Base-by-base conservation (phyloP, 2,888 invertebrate genomes). In the Alentia gelatinosa region DNA sequence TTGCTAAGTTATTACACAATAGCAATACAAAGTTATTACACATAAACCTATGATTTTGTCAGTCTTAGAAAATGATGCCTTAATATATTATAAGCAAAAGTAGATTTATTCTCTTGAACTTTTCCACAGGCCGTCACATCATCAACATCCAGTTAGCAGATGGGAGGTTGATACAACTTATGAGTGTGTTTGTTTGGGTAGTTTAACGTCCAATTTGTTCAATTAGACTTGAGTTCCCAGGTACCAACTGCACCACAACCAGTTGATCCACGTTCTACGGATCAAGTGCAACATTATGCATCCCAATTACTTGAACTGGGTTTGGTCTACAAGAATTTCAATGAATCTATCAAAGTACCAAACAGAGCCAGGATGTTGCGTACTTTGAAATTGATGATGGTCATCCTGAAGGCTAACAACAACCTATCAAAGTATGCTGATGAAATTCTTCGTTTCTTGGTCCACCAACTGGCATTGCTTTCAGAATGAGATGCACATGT, bases 351-450 rank as follows among this genome's bases (percentile, higher is more conserved):
- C 19, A 74, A 68, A 30, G 74, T 89, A 5, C 91, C 91, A 5
- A 74, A 91, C 89, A 88, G 91, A 74, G 26, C 23, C 12, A 63
- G 89, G 33, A 89, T 91, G 88, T 33, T 91, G 0, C 5, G 88
- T 1, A 74, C 75, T 12, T 26, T 91, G 74, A 89, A 91, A 30
- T 0, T 74, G 0, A 89, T 91, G 91, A 89, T 89, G 88, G 42
- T 89, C 3, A 0, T 89, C 0, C 42, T 91, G 3, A 91, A 89
- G 40, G 88, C 68, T 1, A 37, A 89, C 39, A 91, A 89, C 88
- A 39, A 39, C 19, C 26, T 3, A 0, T 56, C 91, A 9, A 88
- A 91, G 37, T 91, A 91, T 74, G 74, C 88, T 9, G 68, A 74
- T 39, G 91, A 91, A 40, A 35, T 91, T 12, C 33, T 91, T 5